A percentile compares a stretch with the other conserved stretches of the same genome.
Evolutionary conservation across 2,888 invertebrate species (phyloP).

Genomic region (Drosophila nigritarsus): DNA sequence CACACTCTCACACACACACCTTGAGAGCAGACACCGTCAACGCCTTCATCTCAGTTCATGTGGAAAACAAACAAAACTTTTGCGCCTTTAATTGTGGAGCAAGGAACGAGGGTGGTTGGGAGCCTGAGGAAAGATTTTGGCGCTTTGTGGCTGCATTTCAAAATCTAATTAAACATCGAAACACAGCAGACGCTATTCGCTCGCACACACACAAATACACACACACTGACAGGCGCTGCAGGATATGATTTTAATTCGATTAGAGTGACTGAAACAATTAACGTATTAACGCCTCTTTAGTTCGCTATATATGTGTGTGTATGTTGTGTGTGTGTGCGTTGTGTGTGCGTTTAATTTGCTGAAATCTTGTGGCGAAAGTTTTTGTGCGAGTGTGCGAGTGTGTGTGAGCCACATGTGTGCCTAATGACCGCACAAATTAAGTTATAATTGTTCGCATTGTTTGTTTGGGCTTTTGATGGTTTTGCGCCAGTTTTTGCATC

Average conservation of each 20-base stretch:
- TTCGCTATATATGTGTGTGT: slow-evolving; percentile 37
- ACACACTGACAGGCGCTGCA: slow-evolving; percentile 54
- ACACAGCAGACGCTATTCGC: slow-evolving; percentile 51
- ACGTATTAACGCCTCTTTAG: slow-evolving; percentile 85
- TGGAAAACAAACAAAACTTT: slow-evolving; percentile 70
- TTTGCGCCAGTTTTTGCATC: slow-evolving; percentile 57
- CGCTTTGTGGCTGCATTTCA: slow-evolving; percentile 65
- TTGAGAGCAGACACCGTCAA: slow-evolving; percentile 52
- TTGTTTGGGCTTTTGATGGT: slow-evolving; percentile 60
- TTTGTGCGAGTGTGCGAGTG: slow-evolving; percentile 32
- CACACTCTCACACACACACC: slow-evolving; percentile 60
- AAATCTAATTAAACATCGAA: slow-evolving; percentile 81
- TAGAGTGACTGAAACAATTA: slow-evolving; percentile 85
- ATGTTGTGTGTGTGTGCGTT: slow-evolving; percentile 17
- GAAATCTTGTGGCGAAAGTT: slow-evolving; percentile 65
- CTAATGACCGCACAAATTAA: slow-evolving; percentile 82
- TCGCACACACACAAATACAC: slow-evolving; percentile 16
- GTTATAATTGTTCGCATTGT: slow-evolving; percentile 79
- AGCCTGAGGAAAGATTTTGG: slow-evolving; percentile 54
- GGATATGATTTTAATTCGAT: slow-evolving; percentile 85
- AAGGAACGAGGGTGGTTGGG: neutral
- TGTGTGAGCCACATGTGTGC: slow-evolving; percentile 67
- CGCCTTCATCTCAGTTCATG: slow-evolving; percentile 52
- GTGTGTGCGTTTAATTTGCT: slow-evolving; percentile 53
- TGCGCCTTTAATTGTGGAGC: slow-evolving; percentile 51